Base-by-base conservation (phyloP, 2,888 invertebrate species). In the Idaea dimidiata region DNA sequence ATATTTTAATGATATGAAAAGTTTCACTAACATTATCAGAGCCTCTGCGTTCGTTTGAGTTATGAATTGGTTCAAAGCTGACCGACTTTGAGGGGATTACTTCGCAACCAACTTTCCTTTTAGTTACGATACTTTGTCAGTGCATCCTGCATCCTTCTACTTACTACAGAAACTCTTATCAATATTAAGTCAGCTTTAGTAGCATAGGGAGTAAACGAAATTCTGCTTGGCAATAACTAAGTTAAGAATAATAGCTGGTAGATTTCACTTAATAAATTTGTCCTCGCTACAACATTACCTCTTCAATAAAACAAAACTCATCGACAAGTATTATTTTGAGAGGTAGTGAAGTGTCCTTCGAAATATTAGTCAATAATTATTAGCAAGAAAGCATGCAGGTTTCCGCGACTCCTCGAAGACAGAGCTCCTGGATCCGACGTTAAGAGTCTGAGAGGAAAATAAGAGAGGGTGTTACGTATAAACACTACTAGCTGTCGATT, bases 391-490 rank as follows among this genome's bases (percentile, higher is more conserved):
- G 73, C 75, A 72, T 67, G 68, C 71, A 80, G 76, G 79, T 80
- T 81, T 75, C 70, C 77, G 68, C 62, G 72, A 72, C 79, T 80
- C 75, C 79, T 83, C 76, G 79, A 86, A 87, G 86, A 85, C 83
- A 82, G 78, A 75, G 80, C 78, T 84, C 83, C 91, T 91, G 91
- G 79, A 77, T 74, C 78, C 81, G 91, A 91, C 91, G 79, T 91
- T 84, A 84, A 91, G 91, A 83, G 90, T 75, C 72, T 72, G 79
- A 83, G 81, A 69, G 74, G 68, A 69, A 66, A 65, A 58, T 66
- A 71, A 69, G 70, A 75, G 80, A 82, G 83, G 70, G 72, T 80
- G 74, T 81, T 83, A 84, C 84, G 85, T 80, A 82, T 80, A 86
- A 43, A 2, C 5, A 43, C 43, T 14, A 8, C 8, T 10, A 43